Evolutionary conservation across 2,113 vertebrate species (phyloP).

Genomic region (Pseudolaguvia tuberculata): DNA sequence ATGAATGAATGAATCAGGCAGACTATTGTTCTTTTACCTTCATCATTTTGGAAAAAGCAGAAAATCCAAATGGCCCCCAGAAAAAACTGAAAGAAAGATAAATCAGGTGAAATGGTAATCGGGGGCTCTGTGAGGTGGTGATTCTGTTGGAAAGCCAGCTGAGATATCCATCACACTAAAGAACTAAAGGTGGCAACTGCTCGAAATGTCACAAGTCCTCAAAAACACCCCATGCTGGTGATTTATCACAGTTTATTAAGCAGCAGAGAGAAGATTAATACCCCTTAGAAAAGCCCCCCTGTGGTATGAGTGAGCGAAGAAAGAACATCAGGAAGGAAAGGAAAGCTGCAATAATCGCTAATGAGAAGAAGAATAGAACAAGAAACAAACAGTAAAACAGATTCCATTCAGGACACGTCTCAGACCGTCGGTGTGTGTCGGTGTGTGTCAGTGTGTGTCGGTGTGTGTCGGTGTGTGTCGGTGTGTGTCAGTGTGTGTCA

Average conservation of each 20-base stretch:
- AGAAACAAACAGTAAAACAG: not conserved
- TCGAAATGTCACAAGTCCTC: slow-evolving; percentile 14
- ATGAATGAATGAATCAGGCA: too few species aligned
- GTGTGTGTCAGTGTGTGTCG: too few species aligned
- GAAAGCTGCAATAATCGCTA: not conserved
- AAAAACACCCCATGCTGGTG: slow-evolving; percentile 39
- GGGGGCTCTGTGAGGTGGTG: not conserved
- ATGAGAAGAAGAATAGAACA: not conserved
- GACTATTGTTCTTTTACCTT: not conserved
- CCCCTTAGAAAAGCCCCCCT: not conserved
- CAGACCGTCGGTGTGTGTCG: not conserved
- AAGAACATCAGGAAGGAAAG: not conserved
- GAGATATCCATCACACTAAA: slow-evolving; percentile 18
- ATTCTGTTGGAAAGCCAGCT: not conserved
- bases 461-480: too few species aligned
- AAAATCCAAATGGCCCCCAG: not conserved
- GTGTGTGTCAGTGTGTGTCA: too few species aligned
- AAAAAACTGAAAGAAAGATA: not conserved
- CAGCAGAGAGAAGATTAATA: slow-evolving; percentile 18
- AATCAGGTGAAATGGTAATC: slow-evolving; percentile 3
- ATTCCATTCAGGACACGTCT: not conserved
- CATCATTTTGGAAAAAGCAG: not conserved
- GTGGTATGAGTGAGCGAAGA: not conserved
- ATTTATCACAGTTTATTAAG: slow-evolving; percentile 45
- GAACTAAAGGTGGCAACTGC: slow-evolving; percentile 11